A percentile compares a stretch with the other conserved stretches of the same genome.
Evolutionary conservation across 2,113 vertebrate genomes (phyloP).

Genomic region (Nothobranchius kuhntae): DNA sequence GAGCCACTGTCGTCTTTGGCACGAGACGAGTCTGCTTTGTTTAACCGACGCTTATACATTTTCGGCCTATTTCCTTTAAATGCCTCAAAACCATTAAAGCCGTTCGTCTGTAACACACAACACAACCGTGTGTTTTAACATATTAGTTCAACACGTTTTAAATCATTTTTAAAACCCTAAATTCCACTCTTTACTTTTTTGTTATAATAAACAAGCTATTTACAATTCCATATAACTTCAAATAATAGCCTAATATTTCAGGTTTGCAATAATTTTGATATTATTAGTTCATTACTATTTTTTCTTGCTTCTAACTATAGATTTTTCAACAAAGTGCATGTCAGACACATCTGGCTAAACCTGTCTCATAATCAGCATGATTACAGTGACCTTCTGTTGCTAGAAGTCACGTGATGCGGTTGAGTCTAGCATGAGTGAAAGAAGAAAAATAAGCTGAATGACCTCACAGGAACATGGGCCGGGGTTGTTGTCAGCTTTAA

Average conservation of each 20-base stretch:
- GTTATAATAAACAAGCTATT: too few relatives aligned
- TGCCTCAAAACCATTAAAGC: background rate
- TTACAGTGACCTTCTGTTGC: slow-evolving; percentile 16
- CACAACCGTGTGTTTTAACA: too few relatives aligned
- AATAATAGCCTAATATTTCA: background rate
- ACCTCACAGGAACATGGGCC: slow-evolving; percentile 28
- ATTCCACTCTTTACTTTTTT: too few relatives aligned
- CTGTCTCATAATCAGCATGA: slow-evolving; percentile 26
- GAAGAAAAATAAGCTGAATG: slow-evolving; percentile 45
- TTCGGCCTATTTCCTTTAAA: background rate
- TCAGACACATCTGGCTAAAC: slow-evolving; percentile 46
- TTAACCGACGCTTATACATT: background rate
- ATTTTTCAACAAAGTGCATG: slow-evolving; percentile 17
- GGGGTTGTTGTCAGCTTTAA: slow-evolving; percentile 2
- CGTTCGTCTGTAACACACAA: background rate
- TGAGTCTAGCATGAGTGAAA: slow-evolving; percentile 39
- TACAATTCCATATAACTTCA: too few relatives aligned
- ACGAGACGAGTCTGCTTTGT: slow-evolving; percentile 52
- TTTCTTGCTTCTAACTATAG: background rate
- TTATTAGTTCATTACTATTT: background rate
- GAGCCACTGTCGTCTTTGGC: slow-evolving; percentile 14
- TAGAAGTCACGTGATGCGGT: slow-evolving; percentile 36
- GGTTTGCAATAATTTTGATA: background rate
- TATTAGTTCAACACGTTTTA: background rate
- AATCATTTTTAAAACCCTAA: background rate